These are phyloP conservation scores for Cylloceria caligata DNA, from an alignment of 2,888 invertebrate genomes.

Conservation along the genomic window DNA sequence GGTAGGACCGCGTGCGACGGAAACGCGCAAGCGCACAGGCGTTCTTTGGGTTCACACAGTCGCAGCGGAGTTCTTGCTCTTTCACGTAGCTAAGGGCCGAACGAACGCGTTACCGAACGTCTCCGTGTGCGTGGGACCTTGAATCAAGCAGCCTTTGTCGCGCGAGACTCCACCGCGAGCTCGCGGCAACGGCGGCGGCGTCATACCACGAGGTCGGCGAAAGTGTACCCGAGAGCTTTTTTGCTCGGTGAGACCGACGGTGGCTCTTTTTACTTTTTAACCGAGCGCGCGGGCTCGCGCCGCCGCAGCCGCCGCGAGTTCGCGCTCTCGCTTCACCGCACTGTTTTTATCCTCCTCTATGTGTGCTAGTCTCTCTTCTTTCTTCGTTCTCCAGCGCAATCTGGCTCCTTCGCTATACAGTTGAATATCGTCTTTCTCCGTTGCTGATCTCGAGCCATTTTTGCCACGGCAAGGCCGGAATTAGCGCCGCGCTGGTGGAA, in stretches of 20 bases:
- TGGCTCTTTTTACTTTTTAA: constrained; percentile 72
- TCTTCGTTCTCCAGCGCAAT: constrained; percentile 67
- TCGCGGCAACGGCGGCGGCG: constrained; percentile 50
- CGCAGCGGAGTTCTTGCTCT: constrained; percentile 39
- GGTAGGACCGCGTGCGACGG: constrained; percentile 77
- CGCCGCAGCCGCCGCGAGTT: constrained; percentile 50
- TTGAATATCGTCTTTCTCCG: constrained; percentile 51
- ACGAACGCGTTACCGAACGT: constrained; percentile 66
- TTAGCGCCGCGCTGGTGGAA: constrained; percentile 52
- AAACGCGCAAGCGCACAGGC: constrained; percentile 82
- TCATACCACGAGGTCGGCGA: constrained; percentile 84
- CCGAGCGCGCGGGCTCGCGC: constrained; percentile 62
- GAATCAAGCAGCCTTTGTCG: constrained; percentile 84
- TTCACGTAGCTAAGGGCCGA: constrained; percentile 20
- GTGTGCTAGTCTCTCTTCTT: constrained; percentile 56
- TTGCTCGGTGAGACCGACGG: constrained; percentile 75
- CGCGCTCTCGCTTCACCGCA: constrained; percentile 54
- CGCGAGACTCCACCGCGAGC: constrained; percentile 80
- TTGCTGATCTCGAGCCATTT: constrained; percentile 56
- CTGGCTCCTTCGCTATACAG: constrained; percentile 22
- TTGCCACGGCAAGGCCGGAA: constrained; percentile 66
- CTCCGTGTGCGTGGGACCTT: constrained; percentile 82
- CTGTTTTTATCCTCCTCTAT: constrained; percentile 63
- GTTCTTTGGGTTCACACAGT: constrained; percentile 71
- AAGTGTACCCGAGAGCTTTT: constrained; percentile 83